Evolutionary conservation across 1,140 invertebrate genomes (phyloP).

Genomic region (Drosophila bipectinata): DNA sequence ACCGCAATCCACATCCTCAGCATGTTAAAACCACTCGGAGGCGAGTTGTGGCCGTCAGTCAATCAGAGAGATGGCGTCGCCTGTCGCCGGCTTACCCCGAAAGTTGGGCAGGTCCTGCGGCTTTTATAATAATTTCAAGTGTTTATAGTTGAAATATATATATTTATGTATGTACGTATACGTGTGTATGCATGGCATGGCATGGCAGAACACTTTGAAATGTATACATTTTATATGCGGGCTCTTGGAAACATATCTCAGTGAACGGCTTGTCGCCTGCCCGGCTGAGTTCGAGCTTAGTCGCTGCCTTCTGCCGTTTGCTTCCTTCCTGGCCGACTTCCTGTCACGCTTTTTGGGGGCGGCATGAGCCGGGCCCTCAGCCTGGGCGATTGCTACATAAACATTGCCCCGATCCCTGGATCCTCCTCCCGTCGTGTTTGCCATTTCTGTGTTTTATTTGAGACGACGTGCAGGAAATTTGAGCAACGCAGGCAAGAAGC

Average conservation of each 20-base stretch:
- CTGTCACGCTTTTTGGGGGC: conserved; percentile 67
- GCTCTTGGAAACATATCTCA: conserved; percentile 31
- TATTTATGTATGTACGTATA: conserved; percentile 1
- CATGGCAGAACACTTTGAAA: conserved; percentile 10
- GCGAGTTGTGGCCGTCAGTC: conserved; percentile 52
- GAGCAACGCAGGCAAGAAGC: conserved; percentile 55
- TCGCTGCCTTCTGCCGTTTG: conserved; percentile 41
- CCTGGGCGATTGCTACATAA: conserved; percentile 61
- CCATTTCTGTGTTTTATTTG: conserved; percentile 50
- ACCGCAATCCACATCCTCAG: neutral
- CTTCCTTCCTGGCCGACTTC: conserved; percentile 74
- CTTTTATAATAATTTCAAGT: conserved; percentile 59
- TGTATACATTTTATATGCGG: conserved; percentile 28
- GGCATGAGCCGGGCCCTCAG: neutral
- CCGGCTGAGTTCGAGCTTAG: conserved; percentile 42
- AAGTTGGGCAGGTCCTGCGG: conserved; percentile 43
- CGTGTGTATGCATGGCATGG: neutral
- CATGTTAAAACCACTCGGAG: conserved; percentile 28
- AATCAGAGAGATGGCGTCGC: conserved; percentile 66
- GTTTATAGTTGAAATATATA: conserved; percentile 31
- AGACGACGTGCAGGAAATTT: conserved; percentile 76
- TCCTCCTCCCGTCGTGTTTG: conserved; percentile 28
- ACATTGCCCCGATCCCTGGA: conserved; percentile 50
- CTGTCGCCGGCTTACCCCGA: conserved; percentile 60
- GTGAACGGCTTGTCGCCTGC: conserved; percentile 45